phyloP scores from a whole-genome alignment of 2,888 invertebrate species.

The Torymus aiolomorphi region DNA sequence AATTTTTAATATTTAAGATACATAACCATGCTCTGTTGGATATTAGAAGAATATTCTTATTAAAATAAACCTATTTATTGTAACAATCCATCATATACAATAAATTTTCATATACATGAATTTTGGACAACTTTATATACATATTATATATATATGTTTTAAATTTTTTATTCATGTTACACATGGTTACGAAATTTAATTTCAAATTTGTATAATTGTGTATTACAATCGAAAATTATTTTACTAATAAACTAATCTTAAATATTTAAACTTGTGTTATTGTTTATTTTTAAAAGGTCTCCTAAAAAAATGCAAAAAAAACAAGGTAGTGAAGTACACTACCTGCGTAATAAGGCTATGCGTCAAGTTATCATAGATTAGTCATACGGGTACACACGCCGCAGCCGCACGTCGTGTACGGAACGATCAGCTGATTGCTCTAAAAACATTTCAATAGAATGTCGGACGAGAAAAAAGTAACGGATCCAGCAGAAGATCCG shows the following conservation, averaged over 20 bases:
- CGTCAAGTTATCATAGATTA: constrained; percentile 18
- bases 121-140: too few relatives aligned
- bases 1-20: background rate
- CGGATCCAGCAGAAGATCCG: constrained; percentile 77
- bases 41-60: too few relatives aligned
- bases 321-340: background rate
- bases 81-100: constrained; percentile 23
- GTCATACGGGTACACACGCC: background rate
- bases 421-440: constrained; percentile 48
- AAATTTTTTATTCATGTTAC: too few relatives aligned
- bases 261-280: too few relatives aligned
- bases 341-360: constrained; percentile 13
- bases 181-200: too few relatives aligned
- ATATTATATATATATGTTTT: too few relatives aligned
- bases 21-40: too few relatives aligned
- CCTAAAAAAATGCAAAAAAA: background rate
- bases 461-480: constrained; percentile 68
- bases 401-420: background rate
- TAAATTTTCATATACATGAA: constrained; percentile 25
- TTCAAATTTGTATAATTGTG: too few relatives aligned
- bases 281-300: too few relatives aligned
- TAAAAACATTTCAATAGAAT: constrained; percentile 60
- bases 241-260: too few relatives aligned
- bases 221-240: too few relatives aligned
- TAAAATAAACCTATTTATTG: constrained; percentile 2